Evolutionary conservation across 2,113 vertebrate genomes (phyloP).

Genomic region (Ochotona princeps): DNA sequence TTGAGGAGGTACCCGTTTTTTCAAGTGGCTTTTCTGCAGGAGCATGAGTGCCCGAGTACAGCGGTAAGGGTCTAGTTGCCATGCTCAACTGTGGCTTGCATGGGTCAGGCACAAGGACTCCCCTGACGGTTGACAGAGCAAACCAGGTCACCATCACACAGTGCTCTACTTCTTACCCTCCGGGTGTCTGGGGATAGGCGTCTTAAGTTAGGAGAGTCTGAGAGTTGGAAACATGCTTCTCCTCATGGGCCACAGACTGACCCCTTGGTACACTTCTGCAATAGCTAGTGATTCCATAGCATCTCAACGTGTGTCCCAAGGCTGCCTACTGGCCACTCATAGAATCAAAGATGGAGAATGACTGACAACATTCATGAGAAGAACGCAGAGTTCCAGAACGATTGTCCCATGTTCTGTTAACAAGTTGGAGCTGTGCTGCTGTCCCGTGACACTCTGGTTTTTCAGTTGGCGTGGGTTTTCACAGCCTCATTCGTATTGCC

Average conservation of each 20-base stretch:
- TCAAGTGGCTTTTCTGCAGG: not conserved
- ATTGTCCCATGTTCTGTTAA: too few species aligned
- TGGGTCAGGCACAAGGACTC: too few species aligned
- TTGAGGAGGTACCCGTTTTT: not conserved
- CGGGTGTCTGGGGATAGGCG: too few species aligned
- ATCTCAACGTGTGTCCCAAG: not conserved
- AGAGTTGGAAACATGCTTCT: not conserved
- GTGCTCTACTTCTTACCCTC: too few species aligned
- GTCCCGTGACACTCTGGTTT: too few species aligned
- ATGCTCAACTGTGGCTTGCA: not conserved
- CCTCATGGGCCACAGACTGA: not conserved
- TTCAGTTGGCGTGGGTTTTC: too few species aligned
- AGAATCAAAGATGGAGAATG: not conserved
- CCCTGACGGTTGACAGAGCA: rapidly evolving
- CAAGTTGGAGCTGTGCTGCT: too few species aligned
- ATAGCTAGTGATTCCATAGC: not conserved
- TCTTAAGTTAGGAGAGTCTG: not conserved
- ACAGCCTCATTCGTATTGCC: too few species aligned
- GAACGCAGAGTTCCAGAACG: not conserved
- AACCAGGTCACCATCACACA: not conserved
- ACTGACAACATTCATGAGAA: not conserved
- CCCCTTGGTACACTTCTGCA: not conserved
- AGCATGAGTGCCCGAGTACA: not conserved
- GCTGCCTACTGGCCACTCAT: too few species aligned
- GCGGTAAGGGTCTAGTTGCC: not conserved